Base-by-base conservation (phyloP, 2,888 invertebrate species). In the Azorinus chamasolen region DNA sequence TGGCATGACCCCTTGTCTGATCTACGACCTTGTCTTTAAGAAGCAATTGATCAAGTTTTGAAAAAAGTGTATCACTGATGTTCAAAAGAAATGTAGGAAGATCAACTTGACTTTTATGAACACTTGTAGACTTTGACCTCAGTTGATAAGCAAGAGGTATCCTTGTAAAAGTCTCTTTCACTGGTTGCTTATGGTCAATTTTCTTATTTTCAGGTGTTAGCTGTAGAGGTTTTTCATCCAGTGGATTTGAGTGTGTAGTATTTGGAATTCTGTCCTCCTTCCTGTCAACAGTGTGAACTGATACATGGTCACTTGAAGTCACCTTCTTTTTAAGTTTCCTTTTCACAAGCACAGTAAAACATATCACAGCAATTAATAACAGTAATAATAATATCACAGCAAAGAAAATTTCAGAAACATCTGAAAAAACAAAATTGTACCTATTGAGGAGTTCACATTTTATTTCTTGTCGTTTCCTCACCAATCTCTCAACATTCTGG, bases 1-100 rank as follows among this genome's bases (percentile, higher is more conserved):
- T 22, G 2, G 58, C 48, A 55, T 55, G 58, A 16, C 53, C 54
- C 53, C 71, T 66, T 18, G 66, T 8, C 45, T 63, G 63, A 48
- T 68, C 68, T 6, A 54, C 58, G 16, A 63, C 37, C 2, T 46
- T 3, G 12, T 61, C 63, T 39, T 78, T 71, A 6, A 85, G 53
- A n/a, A 89, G 64, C 27, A 79, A 55, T 57, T 74, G 82, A 62
- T 89, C 89, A n/a, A 89, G 76, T 63, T 88, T 84, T 27, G 73
- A 64, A 54, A 83, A 80, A 39, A 88, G 74, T 25, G 79, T 82
- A 22, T 85, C 84, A 24, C 77, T 63, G 2, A 87, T 87, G 25
- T 69, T 61, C 45, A 75, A 77, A n/a, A 89, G 70, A 58, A 89
- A 83, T 41, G 62, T 53, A 2, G 63, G 39, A 39, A 58, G 51